Evolutionary conservation across 37 sponge, comb jelly and placozoan species (phyloP).

Genomic region (Bolinopsis microptera): DNA sequence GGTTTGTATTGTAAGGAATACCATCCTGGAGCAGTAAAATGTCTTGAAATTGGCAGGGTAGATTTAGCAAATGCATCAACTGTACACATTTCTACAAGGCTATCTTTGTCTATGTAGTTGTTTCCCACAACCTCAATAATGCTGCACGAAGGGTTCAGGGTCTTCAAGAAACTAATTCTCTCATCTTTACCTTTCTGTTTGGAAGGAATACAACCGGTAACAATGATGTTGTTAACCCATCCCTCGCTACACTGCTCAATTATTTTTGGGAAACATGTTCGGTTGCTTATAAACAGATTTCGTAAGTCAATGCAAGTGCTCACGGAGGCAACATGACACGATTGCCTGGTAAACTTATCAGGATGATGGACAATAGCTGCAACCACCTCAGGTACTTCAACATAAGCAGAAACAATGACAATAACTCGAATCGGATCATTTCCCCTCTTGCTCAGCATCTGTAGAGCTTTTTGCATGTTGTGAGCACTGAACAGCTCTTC

Average conservation of each 20-base stretch:
- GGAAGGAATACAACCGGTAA: neutral
- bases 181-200: slow-evolving; percentile 43
- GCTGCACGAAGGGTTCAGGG: neutral
- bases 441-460: neutral
- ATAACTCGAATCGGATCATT: slow-evolving; percentile 10
- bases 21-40: slow-evolving; percentile 43
- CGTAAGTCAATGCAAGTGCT: slow-evolving; percentile 24
- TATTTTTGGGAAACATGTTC: slow-evolving; percentile 34
- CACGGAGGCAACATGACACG: slow-evolving; percentile 32
- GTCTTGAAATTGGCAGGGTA: slow-evolving; percentile 38
- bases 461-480: slow-evolving; percentile 10
- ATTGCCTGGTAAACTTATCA: neutral
- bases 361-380: slow-evolving; percentile 31
- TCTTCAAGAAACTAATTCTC: neutral
- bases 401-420: slow-evolving; percentile 50
- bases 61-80: neutral
- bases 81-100: slow-evolving; percentile 18
- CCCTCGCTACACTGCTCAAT: slow-evolving; percentile 35
- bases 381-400: slow-evolving; percentile 2
- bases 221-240: slow-evolving; percentile 53
- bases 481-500: neutral
- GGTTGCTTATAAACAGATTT: slow-evolving; percentile 20
- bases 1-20: neutral
- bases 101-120: slow-evolving; percentile 41
- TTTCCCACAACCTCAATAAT: slow-evolving; percentile 50